Evolutionary conservation across 2,888 invertebrate genomes (phyloP), one percentile per base, ranked within the genome.

Genomic region (Lithosia quadra): DNA sequence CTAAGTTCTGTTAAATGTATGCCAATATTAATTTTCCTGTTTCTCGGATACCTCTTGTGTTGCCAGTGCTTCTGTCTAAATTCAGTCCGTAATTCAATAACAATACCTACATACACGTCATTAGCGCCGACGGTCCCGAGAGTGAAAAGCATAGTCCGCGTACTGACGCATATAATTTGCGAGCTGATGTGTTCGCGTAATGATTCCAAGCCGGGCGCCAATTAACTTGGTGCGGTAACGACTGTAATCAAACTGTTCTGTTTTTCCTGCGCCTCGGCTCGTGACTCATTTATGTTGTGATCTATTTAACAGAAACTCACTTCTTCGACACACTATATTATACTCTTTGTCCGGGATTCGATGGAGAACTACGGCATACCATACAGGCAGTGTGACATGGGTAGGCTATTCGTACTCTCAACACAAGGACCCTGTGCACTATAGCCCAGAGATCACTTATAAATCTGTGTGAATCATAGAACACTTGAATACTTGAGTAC

Each of bases 171-270:
- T 49, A 22, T 65, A 33, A 65, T 65, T 56, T 53, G 59, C 53
- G 34, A 60, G 65, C 49, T 58, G 36, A 21, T 39, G 33, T 59
- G 59, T 33, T 34, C 33, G 59, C 49, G 59, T 53, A 59, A 59
- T 65, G 65, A 36, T 21, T 24, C 33, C 33, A 21, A 33, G 49
- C 22, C 5, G 21, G 21, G 22, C 7, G 65, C 28, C 65, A 53
- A 53, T 59, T 34, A 33, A 15, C 43, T 34, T 11, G 21, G 15
- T 43, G n/a, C 22, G 39, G 43, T 61, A 61, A 61, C 39, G 55
- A 36, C 57, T 15, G 10, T 22, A 59, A 65, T 58, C 59, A 21
- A 24, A 59, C 43, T 49, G 59, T 33, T 49, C 13, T 22, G 57
- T 57, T 64, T 59, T 57, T 65, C 28, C 18, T 65, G 62, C 21